Evolutionary conservation across 2,888 invertebrate genomes (phyloP).

Genomic region (Pyrochroa serraticornis): DNA sequence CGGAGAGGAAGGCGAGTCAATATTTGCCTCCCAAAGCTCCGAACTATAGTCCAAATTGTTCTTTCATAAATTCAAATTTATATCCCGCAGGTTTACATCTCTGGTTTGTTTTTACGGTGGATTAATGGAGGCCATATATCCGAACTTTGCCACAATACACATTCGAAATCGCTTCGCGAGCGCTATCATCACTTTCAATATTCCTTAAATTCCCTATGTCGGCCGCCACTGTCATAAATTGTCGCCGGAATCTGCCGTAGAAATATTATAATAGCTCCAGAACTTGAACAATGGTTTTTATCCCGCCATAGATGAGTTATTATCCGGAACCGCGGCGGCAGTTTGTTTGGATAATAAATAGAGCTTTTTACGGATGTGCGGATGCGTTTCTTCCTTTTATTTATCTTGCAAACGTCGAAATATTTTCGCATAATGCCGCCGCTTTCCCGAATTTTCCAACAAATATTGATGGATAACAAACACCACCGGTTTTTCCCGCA

Average conservation of each 20-base stretch:
- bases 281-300: constrained; percentile 36
- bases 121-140: constrained; percentile 37
- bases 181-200: constrained; percentile 23
- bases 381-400: constrained; percentile 51
- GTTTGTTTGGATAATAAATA: constrained; percentile 52
- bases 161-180: constrained; percentile 9
- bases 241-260: constrained; percentile 19
- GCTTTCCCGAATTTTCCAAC: not conserved
- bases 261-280: constrained; percentile 20
- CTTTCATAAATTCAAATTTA: constrained; percentile 42
- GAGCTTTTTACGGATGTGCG: constrained; percentile 48
- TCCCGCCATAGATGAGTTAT: constrained; percentile 45
- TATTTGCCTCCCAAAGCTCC: constrained; percentile 25
- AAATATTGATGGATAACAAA: not conserved
- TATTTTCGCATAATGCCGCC: constrained; percentile 34
- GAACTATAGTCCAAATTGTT: constrained; percentile 36
- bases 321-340: constrained; percentile 30
- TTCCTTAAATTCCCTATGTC: constrained; percentile 23
- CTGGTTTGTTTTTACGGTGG: constrained; percentile 37
- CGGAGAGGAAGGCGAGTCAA: constrained; percentile 13
- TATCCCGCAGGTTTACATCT: constrained; percentile 35
- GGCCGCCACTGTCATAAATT: constrained; percentile 14
- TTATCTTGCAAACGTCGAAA: constrained; percentile 34
- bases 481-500: no score
- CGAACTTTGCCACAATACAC: constrained; percentile 24